Evolutionary conservation across 1,140 invertebrate genomes (phyloP), one percentile per base, ranked within the genome.

Genomic region (Aphelenchoides avenae): DNA sequence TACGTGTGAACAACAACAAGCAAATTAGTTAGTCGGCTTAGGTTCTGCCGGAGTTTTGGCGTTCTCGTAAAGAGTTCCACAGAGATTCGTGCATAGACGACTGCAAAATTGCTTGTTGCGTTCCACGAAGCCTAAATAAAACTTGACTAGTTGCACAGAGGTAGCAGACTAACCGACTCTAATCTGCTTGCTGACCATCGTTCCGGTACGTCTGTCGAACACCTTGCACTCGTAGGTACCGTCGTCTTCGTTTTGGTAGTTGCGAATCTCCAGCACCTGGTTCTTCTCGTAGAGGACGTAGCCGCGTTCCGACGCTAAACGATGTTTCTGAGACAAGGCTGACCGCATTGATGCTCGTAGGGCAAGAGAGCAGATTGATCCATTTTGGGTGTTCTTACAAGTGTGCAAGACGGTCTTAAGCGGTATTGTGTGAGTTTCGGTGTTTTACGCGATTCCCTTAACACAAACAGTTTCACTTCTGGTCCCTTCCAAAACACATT

Each of bases 51-150:
- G 34, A 13, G 34, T 36, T 13, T 46, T 29, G 26, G 34, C 29
- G n/a, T 46, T 46, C 13, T 24, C 29, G 24, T 31, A 46, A 46
- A 46, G 43, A 46, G 43, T 46, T 24, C 24, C 26, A 30, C 43
- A 46, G n/a, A 46, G 24, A n/a, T 46, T 46, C n/a, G 5, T 46
- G n/a, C 43, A 46, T 24, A 46, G 34, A 13, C 34, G 18, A 18
- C 18, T 36, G 13, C 34, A 18, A 18, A 36, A 36, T 36, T 13
- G 18, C 18, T 36, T 36, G 13, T 36, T 18, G 18, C 34, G 18
- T 36, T 13, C 34, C 13, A 36, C 13, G 13, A 46, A 36, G 34
- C n/a, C 34, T 36, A 36, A 13, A 36, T 13, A 36, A 36, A 36
- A 36, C 11, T 18, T 13, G 13, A 13, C 13, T 36, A 13, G 13